Conservation (phyloP, 2,888 invertebrate genomes). For the Brachyptera putata region DNA sequence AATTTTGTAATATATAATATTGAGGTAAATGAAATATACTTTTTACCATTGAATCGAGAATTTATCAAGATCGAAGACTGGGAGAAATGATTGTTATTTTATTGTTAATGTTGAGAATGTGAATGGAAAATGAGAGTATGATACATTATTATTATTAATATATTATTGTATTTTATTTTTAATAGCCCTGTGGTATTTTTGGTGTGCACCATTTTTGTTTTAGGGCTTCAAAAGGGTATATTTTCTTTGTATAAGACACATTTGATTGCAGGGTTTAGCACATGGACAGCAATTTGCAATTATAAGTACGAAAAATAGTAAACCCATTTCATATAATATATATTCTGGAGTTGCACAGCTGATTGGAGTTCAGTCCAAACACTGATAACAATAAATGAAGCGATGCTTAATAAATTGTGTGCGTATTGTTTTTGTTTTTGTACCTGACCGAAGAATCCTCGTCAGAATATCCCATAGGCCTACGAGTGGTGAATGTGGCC, state of each 20-base stretch:
- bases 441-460: no score
- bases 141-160: background rate
- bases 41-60: no score
- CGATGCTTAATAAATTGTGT: conserved; percentile 3
- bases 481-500: no score
- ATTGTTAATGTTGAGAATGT: conserved; percentile 5
- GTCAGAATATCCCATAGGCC: no score
- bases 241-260: no score
- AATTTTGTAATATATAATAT: no score
- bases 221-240: background rate
- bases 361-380: background rate
- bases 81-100: background rate
- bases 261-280: no score
- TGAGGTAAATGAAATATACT: no score
- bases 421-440: no score
- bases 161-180: background rate
- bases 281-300: no score
- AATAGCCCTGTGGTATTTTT: background rate
- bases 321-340: background rate
- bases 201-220: background rate
- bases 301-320: no score
- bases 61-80: background rate
- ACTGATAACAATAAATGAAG: background rate
- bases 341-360: conserved; percentile 8
- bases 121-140: background rate